A percentile compares a stretch with the other conserved stretches of the same genome.
These are phyloP conservation scores for Chloebia gouldiae DNA, from an alignment of 2,113 vertebrate species.

Conservation along the genomic window DNA sequence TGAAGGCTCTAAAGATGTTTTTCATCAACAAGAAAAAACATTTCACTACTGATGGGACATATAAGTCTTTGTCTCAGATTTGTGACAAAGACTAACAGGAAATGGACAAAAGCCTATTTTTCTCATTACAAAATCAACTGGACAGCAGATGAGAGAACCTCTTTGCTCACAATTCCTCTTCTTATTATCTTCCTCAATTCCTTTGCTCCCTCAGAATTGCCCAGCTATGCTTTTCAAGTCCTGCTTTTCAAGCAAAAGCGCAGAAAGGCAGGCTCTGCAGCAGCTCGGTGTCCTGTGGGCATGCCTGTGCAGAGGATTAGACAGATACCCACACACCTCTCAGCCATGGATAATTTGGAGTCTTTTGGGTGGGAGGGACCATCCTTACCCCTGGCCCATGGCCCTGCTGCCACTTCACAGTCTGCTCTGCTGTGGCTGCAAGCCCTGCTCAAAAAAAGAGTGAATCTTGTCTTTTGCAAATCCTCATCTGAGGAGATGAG, in stretches of 20 bases:
- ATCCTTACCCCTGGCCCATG: background rate
- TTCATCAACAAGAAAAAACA: background rate
- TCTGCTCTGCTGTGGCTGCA: background rate
- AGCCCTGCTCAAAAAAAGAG: background rate
- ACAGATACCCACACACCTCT: background rate
- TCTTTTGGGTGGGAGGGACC: accelerated
- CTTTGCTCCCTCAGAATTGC: background rate
- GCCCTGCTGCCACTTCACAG: background rate
- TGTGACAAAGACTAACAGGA: background rate
- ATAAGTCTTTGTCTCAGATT: background rate
- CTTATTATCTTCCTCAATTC: background rate
- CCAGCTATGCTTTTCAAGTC: background rate
- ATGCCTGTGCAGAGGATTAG: background rate
- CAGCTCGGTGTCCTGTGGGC: background rate
- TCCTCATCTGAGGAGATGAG: background rate
- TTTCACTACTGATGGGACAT: background rate
- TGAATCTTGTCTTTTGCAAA: background rate
- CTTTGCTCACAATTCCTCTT: background rate
- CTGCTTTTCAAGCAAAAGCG: background rate
- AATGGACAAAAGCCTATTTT: background rate
- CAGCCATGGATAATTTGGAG: background rate
- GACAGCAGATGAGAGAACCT: background rate
- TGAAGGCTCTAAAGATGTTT: background rate
- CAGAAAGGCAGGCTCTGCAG: background rate
- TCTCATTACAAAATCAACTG: background rate